Base-by-base conservation (phyloP, 2,888 invertebrate genomes). In the Clusia tigrina region DNA sequence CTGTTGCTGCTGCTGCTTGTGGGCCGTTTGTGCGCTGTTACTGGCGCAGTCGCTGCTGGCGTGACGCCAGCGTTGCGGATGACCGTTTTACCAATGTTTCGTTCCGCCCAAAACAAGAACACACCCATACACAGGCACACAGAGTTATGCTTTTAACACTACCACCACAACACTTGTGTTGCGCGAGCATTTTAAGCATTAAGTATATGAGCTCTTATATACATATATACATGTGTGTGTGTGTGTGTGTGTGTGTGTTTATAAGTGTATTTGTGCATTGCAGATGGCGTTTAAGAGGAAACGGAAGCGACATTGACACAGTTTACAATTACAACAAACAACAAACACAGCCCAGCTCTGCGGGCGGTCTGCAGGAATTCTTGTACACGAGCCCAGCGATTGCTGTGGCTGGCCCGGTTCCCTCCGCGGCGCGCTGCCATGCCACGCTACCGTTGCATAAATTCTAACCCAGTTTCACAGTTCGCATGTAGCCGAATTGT, bases 31-130 rank as follows among this genome's bases (percentile, higher is more conserved):
- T 23, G 25, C 22, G 48, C n/a, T 46, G 57, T 9, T 51, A 18
- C 26, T 60, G 46, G 38, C 23, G 56, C 65, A 46, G 24, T 2
- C 22, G 24, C 15, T 25, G 37, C 52, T 48, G 20, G 20, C n/a
- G n/a, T n/a, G n/a, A n/a, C n/a, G n/a, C n/a, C n/a, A n/a, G n/a
- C n/a, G 73, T 80, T 79, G 79, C 79, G 72, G 79, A 79, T 79
- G 79, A 77, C 80, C 78, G 66, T 77, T 75, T 75, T 77, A 78
- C 78, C 80, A 79, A 75, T 75, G 78, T 78, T 79, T 74, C 78
- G 70, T 69, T 71, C 64, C 66, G 60, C 70, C 68, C 67, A 59
- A 26, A 62, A 62, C 26, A 38, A 23, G 23, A 55, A 51, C 67
- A 62, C 66, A 69, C 71, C 57, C n/a, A n/a, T 25, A 58, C 38